Percentiles rank a stretch among this genome's conserved stretches.
phyloP scores from a whole-genome alignment of 1,140 invertebrate species.

The Streblospio benedicti region DNA sequence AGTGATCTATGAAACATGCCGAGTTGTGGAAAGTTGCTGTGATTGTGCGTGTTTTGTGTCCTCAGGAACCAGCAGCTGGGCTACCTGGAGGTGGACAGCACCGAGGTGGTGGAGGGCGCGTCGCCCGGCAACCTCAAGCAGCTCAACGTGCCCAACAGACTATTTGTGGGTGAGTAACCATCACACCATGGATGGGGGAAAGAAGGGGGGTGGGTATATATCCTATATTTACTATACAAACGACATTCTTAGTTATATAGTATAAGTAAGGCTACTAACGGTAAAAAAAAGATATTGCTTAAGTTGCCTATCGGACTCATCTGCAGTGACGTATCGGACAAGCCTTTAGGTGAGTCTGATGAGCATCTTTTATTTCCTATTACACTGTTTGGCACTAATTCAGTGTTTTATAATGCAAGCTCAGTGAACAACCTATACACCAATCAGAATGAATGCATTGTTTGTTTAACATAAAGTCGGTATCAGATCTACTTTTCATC shows the following conservation, averaged over 20 bases:
- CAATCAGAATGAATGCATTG: not conserved
- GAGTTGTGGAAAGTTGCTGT: not conserved
- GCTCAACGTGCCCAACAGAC: constrained; percentile 72
- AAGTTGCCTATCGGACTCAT: not conserved
- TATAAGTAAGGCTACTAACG: not conserved
- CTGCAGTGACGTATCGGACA: too few species aligned
- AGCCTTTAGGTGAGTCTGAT: too few species aligned
- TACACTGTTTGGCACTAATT: too few species aligned
- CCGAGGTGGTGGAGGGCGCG: constrained; percentile 63
- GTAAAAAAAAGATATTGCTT: constrained; percentile 4
- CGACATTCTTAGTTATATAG: not conserved
- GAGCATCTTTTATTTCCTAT: too few species aligned
- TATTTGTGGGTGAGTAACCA: constrained; percentile 67
- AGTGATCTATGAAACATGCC: not conserved
- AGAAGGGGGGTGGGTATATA: not conserved
- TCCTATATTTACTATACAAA: not conserved
- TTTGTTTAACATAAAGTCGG: too few species aligned
- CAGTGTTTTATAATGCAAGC: not conserved
- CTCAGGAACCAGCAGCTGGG: constrained; percentile 75
- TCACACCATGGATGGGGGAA: not conserved
- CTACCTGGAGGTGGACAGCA: constrained; percentile 73
- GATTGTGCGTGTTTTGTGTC: constrained; percentile 12
- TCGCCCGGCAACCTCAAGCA: constrained; percentile 75
- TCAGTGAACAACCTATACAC: not conserved
- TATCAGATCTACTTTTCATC: too few species aligned